Conservation (phyloP, 2,888 invertebrate genomes). For the Lasioglossum lativentre region DNA sequence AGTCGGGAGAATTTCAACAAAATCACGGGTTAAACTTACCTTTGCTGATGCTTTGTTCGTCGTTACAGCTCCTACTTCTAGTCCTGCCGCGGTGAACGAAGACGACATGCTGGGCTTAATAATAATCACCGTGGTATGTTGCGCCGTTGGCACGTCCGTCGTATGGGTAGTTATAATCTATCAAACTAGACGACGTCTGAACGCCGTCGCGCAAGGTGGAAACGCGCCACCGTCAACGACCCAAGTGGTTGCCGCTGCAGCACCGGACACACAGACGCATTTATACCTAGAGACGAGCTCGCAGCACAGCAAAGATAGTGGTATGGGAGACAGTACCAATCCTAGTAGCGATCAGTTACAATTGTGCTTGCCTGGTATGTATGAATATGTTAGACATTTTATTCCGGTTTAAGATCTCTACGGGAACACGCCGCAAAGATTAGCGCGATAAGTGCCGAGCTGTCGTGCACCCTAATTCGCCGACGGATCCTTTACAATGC, state of each 20-base stretch:
- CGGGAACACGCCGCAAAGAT: background rate
- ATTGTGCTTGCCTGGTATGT: conserved; percentile 80
- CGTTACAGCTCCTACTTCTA: conserved; percentile 85
- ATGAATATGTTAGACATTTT: conserved; percentile 11
- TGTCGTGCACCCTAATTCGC: background rate
- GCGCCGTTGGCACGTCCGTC: conserved; percentile 95
- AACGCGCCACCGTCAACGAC: conserved; percentile 67
- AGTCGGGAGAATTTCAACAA: conserved; percentile 23
- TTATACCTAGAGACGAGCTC: conserved; percentile 89
- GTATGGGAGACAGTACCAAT: conserved; percentile 92
- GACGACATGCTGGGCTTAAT: conserved; percentile 94
- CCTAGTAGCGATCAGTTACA: conserved; percentile 89
- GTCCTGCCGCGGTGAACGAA: conserved; percentile 85
- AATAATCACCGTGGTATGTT: conserved; percentile 95
- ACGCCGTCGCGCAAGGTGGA: conserved; percentile 79
- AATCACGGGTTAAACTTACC: background rate
- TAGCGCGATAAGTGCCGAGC: background rate
- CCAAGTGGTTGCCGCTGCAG: conserved; percentile 57
- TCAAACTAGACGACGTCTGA: conserved; percentile 90
- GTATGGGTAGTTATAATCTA: conserved; percentile 97
- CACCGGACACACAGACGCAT: conserved; percentile 78
- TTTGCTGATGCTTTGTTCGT: background rate
- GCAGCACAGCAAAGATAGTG: conserved; percentile 92
- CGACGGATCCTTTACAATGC: background rate
- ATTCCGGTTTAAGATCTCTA: conserved; percentile 11